Conservation (phyloP, 2,888 invertebrate species). For the Ochlodes sylvanus region DNA sequence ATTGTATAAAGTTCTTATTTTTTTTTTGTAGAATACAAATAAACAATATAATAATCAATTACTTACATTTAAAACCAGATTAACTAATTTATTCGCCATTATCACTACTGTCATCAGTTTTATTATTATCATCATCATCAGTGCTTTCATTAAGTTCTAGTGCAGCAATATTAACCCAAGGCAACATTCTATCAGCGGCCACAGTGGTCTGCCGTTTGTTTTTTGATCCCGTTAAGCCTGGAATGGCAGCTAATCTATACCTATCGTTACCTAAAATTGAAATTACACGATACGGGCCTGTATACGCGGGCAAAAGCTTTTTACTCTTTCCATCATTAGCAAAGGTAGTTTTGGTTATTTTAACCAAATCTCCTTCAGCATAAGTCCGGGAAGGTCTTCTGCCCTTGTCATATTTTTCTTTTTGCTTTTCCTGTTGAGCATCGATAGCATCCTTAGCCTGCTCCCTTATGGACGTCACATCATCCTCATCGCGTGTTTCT, state of each 20-base stretch:
- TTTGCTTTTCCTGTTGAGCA: constrained; percentile 38
- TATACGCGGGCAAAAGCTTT: constrained; percentile 42
- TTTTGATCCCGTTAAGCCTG: constrained; percentile 22
- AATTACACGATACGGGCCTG: constrained; percentile 42
- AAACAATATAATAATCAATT: no score
- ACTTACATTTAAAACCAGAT: no score
- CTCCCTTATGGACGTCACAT: neutral
- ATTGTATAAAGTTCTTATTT: no score
- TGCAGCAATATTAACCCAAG: constrained; percentile 18
- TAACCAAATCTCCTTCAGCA: constrained; percentile 43
- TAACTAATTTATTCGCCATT: no score
- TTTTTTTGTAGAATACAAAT: no score
- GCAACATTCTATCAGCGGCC: constrained; percentile 33
- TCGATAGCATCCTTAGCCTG: constrained; percentile 4
- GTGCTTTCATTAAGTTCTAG: constrained; percentile 1
- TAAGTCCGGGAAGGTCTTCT: constrained; percentile 41
- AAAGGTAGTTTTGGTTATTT: constrained; percentile 41
- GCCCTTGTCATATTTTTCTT: constrained; percentile 39
- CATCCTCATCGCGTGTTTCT: constrained; percentile 10
- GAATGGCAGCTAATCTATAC: constrained; percentile 37
- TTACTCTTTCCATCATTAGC: constrained; percentile 46
- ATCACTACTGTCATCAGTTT: no score
- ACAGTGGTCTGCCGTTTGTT: constrained; percentile 29
- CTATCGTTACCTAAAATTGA: constrained; percentile 41
- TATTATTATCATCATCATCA: no score